Base-by-base conservation (phyloP, 2,888 invertebrate species). In the Aelia acuminata region DNA sequence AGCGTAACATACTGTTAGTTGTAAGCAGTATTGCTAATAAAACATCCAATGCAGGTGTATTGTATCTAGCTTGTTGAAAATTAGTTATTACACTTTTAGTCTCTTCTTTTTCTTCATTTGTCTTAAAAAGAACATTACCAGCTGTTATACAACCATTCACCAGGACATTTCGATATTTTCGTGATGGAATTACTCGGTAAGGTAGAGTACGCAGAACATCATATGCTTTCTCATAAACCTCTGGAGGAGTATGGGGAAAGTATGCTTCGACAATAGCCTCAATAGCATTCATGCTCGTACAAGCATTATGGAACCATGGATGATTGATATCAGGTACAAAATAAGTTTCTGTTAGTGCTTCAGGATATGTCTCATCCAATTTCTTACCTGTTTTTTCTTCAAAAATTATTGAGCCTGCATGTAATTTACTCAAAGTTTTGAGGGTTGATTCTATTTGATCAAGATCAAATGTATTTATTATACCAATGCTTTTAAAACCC, bases 121-220 rank as follows among this genome's bases (percentile, higher is more conserved):
- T 70, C 26, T 88, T 89, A n/a, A 89, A 89, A 70, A 89, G 47
- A 75, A 89, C 87, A 26, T 88, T 87, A 47, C 87, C 88, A 47
- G 84, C 86, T 87, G 88, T 88, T 39, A 88, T 48, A 35, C 88
- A 87, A 13, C 88, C 89, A 80, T 89, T 88, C 15, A 49, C n/a
- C 7, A 89, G 43, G 31, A 89, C 89, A 86, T 89, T 89, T 13
- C 84, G 22, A 49, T 88, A 84, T 50, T 49, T 87, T 11, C 80
- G 84, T 15, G 84, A 87, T 15, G 84, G 53, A 80, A 70, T 84
- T 11, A 88, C 39, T 18, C 84, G 75, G n/a, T 53, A 86, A n/a
- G 88, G 88, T 13, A 88, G 86, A 3, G 75, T 86, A 39, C 57
- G 75, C 18, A 88, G 86, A 26, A 88, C 15, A 47, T 86, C 85